These are phyloP conservation scores for Todiramphus chloris DNA, from an alignment of 2,113 vertebrate genomes.

Conservation along the genomic window DNA sequence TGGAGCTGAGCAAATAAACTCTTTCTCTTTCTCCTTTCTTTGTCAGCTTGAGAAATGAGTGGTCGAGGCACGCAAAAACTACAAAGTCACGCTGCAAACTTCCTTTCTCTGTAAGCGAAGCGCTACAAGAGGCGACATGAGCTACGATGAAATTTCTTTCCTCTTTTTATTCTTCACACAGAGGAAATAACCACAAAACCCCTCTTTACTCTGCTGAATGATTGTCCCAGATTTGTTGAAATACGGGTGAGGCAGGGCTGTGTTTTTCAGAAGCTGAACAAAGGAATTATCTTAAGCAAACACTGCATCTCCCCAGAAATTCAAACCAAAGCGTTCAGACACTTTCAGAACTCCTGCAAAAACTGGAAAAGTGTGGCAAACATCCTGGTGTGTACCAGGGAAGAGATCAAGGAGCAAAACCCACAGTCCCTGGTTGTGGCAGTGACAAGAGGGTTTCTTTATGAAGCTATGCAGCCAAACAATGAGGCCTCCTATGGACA, in stretches of 20 bases:
- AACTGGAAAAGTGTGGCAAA: neutral
- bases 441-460: neutral
- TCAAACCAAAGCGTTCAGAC: neutral
- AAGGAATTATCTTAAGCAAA: neutral
- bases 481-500: neutral
- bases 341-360: neutral
- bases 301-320: neutral
- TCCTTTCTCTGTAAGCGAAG: neutral
- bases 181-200: neutral
- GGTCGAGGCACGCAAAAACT: neutral
- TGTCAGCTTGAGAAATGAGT: neutral
- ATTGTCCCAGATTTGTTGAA: neutral
- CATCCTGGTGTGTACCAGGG: rapidly evolving
- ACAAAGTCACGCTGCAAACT: neutral
- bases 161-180: neutral
- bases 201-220: neutral
- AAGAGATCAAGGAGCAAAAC: neutral
- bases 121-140: neutral
- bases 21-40: neutral
- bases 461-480: neutral
- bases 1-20: neutral
- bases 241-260: neutral
- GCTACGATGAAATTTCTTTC: neutral
- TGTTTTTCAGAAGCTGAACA: neutral
- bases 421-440: neutral